phyloP scores from a whole-genome alignment of 2,113 vertebrate genomes.

The Naja naja region DNA sequence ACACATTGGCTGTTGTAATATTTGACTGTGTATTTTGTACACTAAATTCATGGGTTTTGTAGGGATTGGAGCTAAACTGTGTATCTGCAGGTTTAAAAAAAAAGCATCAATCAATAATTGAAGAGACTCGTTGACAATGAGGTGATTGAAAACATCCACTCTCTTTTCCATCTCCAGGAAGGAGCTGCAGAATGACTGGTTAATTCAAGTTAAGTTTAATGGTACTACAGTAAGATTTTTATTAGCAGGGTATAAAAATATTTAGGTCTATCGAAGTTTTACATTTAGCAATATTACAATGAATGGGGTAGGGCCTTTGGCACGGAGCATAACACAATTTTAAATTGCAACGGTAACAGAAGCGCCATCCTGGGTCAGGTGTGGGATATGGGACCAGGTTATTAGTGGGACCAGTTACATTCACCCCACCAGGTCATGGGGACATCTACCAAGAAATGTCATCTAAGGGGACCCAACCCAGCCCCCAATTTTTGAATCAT shows the following conservation, averaged over 20 bases:
- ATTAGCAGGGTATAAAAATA: neutral
- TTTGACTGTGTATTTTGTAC: neutral
- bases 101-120: neutral
- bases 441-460: neutral
- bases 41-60: neutral
- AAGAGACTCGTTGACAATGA: rapidly evolving
- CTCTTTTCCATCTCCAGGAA: neutral
- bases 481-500: neutral
- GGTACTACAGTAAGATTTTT: neutral
- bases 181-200: neutral
- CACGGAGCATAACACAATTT: neutral
- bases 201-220: neutral
- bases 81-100: neutral
- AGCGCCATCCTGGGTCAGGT: neutral
- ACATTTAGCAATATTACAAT: neutral
- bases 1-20: neutral
- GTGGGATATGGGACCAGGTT: neutral
- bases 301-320: neutral
- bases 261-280: neutral
- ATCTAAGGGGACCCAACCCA: neutral
- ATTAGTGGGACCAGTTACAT: neutral
- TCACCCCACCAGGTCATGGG: neutral
- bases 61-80: neutral
- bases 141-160: neutral
- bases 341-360: neutral